These are phyloP conservation scores for Pheosia gnoma DNA, from an alignment of 2,888 invertebrate genomes.

Conservation along the genomic window DNA sequence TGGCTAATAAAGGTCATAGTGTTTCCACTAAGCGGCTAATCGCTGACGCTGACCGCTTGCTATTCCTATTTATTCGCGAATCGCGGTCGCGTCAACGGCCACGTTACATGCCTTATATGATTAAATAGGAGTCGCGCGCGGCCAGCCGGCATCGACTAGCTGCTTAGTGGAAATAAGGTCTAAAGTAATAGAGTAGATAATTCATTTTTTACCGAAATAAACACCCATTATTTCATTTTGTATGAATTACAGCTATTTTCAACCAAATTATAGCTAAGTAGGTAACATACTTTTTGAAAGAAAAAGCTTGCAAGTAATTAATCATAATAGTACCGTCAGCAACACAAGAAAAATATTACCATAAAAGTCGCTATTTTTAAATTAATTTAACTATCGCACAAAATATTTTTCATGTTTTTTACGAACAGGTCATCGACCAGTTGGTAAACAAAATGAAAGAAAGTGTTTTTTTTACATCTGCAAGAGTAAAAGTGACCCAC, in stretches of 20 bases:
- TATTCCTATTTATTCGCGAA: too few species aligned
- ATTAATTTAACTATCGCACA: background rate
- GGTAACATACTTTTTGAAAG: slow-evolving; percentile 22
- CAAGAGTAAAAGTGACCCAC: slow-evolving; percentile 56
- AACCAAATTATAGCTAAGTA: slow-evolving; percentile 20
- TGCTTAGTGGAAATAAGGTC: slow-evolving; percentile 12
- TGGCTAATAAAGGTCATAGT: too few species aligned
- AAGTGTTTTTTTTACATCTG: slow-evolving; percentile 30
- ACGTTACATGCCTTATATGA: too few species aligned
- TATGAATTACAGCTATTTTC: slow-evolving; percentile 14
- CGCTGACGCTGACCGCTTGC: too few species aligned
- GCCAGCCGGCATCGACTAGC: too few species aligned
- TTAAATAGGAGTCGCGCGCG: too few species aligned
- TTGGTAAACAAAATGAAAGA: slow-evolving; percentile 8
- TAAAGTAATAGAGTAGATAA: slow-evolving; percentile 10
- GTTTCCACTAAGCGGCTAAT: too few species aligned
- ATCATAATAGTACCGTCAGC: slow-evolving; percentile 22
- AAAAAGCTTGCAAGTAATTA: slow-evolving; percentile 22
- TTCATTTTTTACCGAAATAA: slow-evolving; percentile 13
- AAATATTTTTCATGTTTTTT: background rate
- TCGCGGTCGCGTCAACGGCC: too few species aligned
- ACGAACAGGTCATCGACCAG: slow-evolving; percentile 27
- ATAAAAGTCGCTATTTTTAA: background rate
- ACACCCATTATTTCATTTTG: background rate
- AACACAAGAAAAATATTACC: slow-evolving; percentile 16